Conservation (phyloP, 2,797 vertebrate species). For the Cuniculus paca region DNA sequence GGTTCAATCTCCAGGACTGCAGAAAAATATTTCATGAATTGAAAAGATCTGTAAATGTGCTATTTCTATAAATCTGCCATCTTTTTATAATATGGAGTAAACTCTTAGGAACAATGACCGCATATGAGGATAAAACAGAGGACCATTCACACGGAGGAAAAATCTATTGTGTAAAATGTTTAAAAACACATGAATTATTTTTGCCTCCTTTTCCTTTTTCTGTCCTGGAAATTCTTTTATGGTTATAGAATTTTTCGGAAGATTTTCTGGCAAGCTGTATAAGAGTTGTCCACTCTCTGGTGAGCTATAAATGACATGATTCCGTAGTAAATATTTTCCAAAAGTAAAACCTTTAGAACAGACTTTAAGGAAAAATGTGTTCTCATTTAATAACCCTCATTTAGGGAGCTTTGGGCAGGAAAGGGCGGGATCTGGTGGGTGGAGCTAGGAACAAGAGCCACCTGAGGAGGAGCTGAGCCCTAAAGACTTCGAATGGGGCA, state of each 20-base stretch:
- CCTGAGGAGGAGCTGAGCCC: neutral
- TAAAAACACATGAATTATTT: neutral
- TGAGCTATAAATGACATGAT: neutral
- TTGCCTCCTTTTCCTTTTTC: conserved; percentile 36
- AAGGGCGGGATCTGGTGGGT: neutral
- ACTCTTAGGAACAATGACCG: neutral
- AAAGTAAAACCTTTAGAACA: neutral
- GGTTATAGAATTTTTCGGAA: conserved; percentile 12
- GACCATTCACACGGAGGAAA: neutral
- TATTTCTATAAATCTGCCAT: neutral
- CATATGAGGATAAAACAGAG: neutral
- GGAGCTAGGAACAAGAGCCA: neutral
- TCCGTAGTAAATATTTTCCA: conserved; percentile 25
- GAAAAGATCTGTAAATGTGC: neutral
- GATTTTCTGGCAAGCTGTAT: neutral
- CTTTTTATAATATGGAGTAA: neutral
- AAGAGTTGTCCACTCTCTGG: neutral
- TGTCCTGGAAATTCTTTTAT: neutral
- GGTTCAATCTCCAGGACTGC: neutral
- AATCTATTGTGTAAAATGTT: neutral
- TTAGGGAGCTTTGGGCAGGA: neutral
- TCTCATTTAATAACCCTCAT: neutral
- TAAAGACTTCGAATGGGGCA: conserved; percentile 39
- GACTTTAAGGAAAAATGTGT: neutral
- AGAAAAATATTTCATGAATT: neutral